These are phyloP conservation scores for Callyntrura guangdongensis DNA, from an alignment of 2,888 invertebrate genomes.

Conservation along the genomic window DNA sequence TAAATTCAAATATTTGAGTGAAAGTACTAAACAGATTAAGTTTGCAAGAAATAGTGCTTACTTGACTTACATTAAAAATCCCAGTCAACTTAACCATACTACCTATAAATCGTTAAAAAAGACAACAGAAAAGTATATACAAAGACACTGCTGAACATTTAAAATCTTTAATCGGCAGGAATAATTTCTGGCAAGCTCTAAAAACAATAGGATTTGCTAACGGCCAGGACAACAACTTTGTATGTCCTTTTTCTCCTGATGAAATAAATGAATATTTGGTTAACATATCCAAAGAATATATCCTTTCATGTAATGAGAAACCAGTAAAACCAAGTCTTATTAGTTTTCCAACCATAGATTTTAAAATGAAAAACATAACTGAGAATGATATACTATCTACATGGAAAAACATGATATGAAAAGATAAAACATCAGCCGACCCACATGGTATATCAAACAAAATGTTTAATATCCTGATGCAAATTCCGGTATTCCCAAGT, in stretches of 20 bases:
- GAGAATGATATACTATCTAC: neutral
- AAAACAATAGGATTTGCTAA: neutral
- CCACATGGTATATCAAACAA: constrained; percentile 29
- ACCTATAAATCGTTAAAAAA: neutral
- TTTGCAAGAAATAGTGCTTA: neutral
- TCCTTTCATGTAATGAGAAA: neutral
- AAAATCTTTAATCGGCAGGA: neutral
- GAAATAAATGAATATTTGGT: neutral
- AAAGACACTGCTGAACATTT: neutral
- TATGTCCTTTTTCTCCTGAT: neutral
- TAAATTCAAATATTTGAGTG: neutral
- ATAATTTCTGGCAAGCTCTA: neutral
- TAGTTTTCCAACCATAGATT: neutral
- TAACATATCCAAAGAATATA: neutral
- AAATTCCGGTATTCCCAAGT: neutral
- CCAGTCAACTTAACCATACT: neutral
- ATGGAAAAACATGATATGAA: constrained; percentile 34
- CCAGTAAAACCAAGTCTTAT: neutral
- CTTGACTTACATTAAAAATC: neutral
- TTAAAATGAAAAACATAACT: neutral
- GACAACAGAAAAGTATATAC: neutral
- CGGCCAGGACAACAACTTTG: neutral
- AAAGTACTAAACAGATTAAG: constrained; percentile 6
- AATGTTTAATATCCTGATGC: neutral
- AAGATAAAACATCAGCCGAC: too few relatives aligned